Conservation (phyloP, 2,797 vertebrate genomes). For the Cygnus olor region DNA sequence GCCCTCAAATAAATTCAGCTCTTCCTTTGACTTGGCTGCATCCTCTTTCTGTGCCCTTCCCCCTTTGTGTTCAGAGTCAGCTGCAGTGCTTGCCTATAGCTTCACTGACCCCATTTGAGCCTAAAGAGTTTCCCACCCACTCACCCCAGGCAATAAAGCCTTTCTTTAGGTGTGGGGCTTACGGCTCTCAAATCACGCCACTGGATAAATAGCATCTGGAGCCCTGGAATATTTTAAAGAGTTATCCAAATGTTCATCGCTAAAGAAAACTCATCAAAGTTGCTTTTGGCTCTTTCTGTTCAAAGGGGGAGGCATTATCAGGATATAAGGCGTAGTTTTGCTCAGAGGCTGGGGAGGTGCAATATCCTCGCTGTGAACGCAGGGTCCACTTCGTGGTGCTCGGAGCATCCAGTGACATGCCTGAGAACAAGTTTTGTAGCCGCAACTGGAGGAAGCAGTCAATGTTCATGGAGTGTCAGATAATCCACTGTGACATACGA, state of each 20-base stretch:
- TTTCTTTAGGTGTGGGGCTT: slow-evolving; percentile 36
- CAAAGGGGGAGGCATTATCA: neutral
- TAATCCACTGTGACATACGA: slow-evolving; percentile 44
- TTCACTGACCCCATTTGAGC: neutral
- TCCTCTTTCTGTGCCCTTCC: neutral
- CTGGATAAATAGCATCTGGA: slow-evolving; percentile 22
- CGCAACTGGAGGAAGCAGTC: slow-evolving; percentile 34
- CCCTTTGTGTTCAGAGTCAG: neutral
- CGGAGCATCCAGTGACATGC: neutral
- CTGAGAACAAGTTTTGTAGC: slow-evolving; percentile 58
- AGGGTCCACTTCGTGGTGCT: neutral
- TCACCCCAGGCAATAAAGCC: slow-evolving; percentile 9
- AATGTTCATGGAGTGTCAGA: slow-evolving; percentile 35
- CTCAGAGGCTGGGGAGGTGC: neutral
- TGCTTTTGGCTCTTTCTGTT: slow-evolving; percentile 2
- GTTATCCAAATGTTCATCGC: neutral
- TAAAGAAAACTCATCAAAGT: neutral
- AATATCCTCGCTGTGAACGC: slow-evolving; percentile 4
- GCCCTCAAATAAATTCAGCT: neutral
- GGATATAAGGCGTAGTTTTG: neutral
- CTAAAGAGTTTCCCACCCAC: slow-evolving; percentile 8
- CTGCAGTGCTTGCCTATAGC: neutral
- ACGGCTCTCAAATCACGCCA: neutral
- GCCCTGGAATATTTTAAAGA: slow-evolving; percentile 14
- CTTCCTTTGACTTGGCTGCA: slow-evolving; percentile 10